Evolutionary conservation across 2,113 vertebrate species (phyloP).

Genomic region (Dinomys branickii): DNA sequence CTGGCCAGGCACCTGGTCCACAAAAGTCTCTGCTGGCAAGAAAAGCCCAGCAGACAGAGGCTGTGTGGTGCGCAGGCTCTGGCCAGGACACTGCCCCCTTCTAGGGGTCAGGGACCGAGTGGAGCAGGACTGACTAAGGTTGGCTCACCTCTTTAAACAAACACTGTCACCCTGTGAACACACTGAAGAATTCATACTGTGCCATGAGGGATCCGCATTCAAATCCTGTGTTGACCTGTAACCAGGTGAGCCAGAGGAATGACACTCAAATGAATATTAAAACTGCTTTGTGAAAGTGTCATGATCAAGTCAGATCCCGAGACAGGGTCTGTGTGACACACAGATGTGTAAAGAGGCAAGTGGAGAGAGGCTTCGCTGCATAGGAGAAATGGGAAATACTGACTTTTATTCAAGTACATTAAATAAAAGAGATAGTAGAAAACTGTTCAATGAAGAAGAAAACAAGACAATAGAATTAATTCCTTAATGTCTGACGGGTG

Average conservation of each 20-base stretch:
- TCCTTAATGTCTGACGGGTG: neutral
- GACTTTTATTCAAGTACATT: neutral
- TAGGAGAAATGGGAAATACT: neutral
- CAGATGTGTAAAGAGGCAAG: neutral
- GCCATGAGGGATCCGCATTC: accelerated
- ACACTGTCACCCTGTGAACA: no score
- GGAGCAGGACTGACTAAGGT: no score
- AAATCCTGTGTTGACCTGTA: neutral
- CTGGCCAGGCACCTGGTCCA: neutral
- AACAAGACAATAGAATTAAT: neutral
- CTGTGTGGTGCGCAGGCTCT: neutral
- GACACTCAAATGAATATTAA: accelerated
- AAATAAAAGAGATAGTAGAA: neutral
- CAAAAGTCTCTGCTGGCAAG: neutral
- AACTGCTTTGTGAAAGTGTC: neutral
- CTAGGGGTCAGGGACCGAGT: neutral
- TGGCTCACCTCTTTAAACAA: neutral
- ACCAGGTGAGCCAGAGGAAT: no score
- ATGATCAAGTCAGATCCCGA: neutral
- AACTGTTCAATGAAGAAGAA: neutral
- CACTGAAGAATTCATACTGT: neutral
- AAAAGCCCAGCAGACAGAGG: neutral
- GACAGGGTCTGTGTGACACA: neutral
- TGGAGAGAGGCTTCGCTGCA: neutral
- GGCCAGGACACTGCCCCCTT: neutral